Base-by-base conservation (phyloP, 2,797 vertebrate genomes). In the Kryptolebias ocellatus region DNA sequence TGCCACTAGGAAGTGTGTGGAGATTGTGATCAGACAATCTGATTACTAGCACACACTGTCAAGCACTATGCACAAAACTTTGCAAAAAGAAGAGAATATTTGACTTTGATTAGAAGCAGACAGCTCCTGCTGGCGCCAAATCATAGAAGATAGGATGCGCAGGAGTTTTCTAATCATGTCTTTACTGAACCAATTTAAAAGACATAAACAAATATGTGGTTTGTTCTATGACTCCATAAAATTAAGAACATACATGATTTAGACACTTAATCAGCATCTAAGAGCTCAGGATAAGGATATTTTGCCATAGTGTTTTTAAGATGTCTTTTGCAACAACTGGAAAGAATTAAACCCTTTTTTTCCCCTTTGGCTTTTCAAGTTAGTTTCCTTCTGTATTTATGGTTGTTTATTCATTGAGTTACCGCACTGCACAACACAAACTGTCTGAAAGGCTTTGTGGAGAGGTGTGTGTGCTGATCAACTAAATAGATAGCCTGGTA, bases 51-150 rank as follows among this genome's bases (percentile, higher is more conserved):
- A 28, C 3, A 51, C 44, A 74, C 72, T 47, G 56, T 37, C 63
- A 44, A 34, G 49, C 53, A 24, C 18, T 4, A 18, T 12, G 9
- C 49, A 20, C 18, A 12, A 24, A 49, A 18, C 8, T 9, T 18
- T 10, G 8, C 5, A 9, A 49, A 20, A 24, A 49, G 63, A 61
- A 72, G 70, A 46, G 17, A 52, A 68, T 27, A 70, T 20, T n/a
- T 44, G 51, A 52, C 62, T 76, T 63, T 84, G 76, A 85, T 81
- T 69, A 52, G 61, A 76, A 53, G 45, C 79, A 79, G 79, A 80
- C 24, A 54, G 50, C 62, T 68, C 47, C 72, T 31, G 60, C 70
- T 75, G 78, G 77, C 54, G 7, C 18, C 4, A 2, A 72, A 84
- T 80, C 78, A 70, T 57, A 80, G 45, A 60, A 67, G 70, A 72